Evolutionary conservation across 2,113 vertebrate genomes (phyloP), one percentile per base, ranked within the genome.

Genomic region (Mionectes macconnelli): DNA sequence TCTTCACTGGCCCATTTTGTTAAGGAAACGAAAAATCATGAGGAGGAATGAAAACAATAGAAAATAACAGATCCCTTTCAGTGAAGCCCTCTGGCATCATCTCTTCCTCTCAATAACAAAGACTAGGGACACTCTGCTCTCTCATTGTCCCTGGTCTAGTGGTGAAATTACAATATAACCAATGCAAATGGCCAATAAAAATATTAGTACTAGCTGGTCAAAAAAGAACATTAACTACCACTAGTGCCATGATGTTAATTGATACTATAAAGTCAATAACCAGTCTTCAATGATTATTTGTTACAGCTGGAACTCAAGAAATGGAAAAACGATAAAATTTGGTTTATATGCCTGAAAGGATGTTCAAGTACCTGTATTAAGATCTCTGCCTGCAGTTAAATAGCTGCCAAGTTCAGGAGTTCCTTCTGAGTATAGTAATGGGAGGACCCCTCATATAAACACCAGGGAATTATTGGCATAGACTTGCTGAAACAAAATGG

Each of bases 361-460:
- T 33, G 8, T 67, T 81, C 28, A 79, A 25, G 20, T 20, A 70
- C 23, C 35, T 53, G 11, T 28, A 66, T 25, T 69, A 79, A 88
- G 37, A 62, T 20, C 22, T 80, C 39, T 90, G 39, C 28, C 59
- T 59, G 42, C 21, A 63, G n/a, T 70, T 81, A 63, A 88, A 67
- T 10, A 78, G 39, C 55, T 84, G 76, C 55, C 84, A 92, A 86
- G 56, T 77, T 86, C 86, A 89, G 60, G 76, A 92, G 64, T 53
- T 93, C 44, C 55, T 87, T 89, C 64, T 76, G 28, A 90, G 23
- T 53, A 31, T 12, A 77, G 68, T 31, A 89, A 42, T 60, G 86
- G 94, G 95, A 96, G 93, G 89, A 93, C 86, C 84, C 89, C 52
- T 89, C 40, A 50, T 90, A 77, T 15, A 64, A 95, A 83, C 83